Base-by-base conservation (phyloP, 1,140 invertebrate species). In the Lepidurus packardi region DNA sequence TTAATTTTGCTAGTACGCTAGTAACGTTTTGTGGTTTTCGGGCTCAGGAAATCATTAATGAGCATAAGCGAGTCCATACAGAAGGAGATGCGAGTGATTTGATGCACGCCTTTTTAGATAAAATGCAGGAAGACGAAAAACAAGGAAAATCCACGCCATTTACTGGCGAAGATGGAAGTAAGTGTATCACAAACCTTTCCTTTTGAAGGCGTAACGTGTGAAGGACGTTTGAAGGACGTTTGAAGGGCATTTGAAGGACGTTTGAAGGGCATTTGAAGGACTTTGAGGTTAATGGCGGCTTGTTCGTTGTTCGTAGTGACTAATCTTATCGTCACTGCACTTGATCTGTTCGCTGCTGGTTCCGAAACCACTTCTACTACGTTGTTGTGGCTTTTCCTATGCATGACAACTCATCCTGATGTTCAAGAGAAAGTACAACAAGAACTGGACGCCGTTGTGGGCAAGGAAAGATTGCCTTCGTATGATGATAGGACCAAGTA, bases 361-460 rank as follows among this genome's bases (percentile, higher is more conserved):
- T 91, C 92, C 0, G 93, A 95, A 84, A 94, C 93, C 0, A 93
- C 93, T 0, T 90, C 88, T 41, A 94, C 93, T 82, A 90, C 90
- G 34, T 85, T 94, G 81, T 89, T 90, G 25, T 94, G 94, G 82
- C 89, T 90, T 65, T 91, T 96, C 77, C 88, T 94, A 76, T 91
- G 93, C 80, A 85, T 96, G 80, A 88, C 94, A 1, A 84, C 91
- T 65, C 88, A 92, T 82, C 93, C 91, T n/a, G 87, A 93, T 34
- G 34, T 34, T 34, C 34, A 34, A 34, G 34, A 34, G 34, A 34
- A 34, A 34, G 34, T 34, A 34, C 92, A 92, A 80, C 87, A 89
- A 74, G 94, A 96, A 87, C 90, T 96, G 79, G 93, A 95, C 82
- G 83, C 85, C 80, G 88, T 94, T 0, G 86, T 96, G 42, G 92